Evolutionary conservation across 2,888 invertebrate species (phyloP).

Genomic region (Venusia cambrica): DNA sequence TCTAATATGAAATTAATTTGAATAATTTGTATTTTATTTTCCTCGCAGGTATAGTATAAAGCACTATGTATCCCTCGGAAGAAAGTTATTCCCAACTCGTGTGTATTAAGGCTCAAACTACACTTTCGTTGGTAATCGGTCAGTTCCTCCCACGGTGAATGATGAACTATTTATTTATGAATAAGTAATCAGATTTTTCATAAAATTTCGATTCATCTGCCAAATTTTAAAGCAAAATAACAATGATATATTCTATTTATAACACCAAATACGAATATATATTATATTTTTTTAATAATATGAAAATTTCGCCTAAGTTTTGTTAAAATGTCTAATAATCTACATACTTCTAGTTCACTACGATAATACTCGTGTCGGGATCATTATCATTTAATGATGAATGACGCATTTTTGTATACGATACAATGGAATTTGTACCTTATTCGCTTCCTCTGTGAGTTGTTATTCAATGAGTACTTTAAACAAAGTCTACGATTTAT

Average conservation of each 20-base stretch:
- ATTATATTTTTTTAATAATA: slow-evolving; percentile 17
- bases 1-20: too few species aligned
- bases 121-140: too few species aligned
- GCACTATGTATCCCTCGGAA: too few species aligned
- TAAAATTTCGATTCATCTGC: slow-evolving; percentile 5
- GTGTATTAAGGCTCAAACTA: too few species aligned
- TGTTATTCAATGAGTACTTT: slow-evolving; percentile 4
- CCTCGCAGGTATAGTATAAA: too few species aligned
- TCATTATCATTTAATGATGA: slow-evolving; percentile 18
- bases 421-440: slow-evolving; percentile 1
- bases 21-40: too few species aligned
- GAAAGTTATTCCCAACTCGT: too few species aligned
- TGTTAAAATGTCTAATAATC: slow-evolving; percentile 23
- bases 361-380: slow-evolving; percentile 10
- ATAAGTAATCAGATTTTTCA: neutral
- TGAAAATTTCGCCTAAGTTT: slow-evolving; percentile 19
- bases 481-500: too few species aligned
- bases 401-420: neutral
- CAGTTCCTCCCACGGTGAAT: too few species aligned
- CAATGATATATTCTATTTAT: slow-evolving; percentile 13
- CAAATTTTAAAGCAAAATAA: slow-evolving; percentile 21
- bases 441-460: too few species aligned
- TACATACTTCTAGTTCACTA: slow-evolving; percentile 15
- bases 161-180: too few species aligned
- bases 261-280: slow-evolving; percentile 19